Conservation (phyloP, 1,140 invertebrate species). For the Stegodyphus dumicola region DNA sequence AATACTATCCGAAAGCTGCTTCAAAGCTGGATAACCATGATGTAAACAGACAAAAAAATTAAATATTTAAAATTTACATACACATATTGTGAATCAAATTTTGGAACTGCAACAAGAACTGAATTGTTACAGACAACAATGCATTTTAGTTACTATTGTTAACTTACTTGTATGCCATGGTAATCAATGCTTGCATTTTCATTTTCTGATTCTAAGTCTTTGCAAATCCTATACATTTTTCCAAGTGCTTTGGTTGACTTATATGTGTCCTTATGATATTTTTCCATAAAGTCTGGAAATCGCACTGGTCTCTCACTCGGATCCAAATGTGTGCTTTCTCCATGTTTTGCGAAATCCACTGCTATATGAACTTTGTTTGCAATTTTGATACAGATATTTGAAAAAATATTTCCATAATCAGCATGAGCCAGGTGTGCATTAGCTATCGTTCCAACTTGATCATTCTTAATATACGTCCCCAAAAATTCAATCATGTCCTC, state of each 20-base stretch:
- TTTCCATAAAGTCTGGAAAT: constrained; percentile 66
- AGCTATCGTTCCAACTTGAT: constrained; percentile 65
- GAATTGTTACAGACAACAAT: no score
- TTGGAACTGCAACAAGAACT: no score
- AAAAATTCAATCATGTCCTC: constrained; percentile 64
- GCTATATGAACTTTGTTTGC: constrained; percentile 64
- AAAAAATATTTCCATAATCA: constrained; percentile 63
- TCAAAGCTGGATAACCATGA: no score
- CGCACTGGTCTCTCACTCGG: constrained; percentile 53
- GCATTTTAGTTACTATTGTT: no score
- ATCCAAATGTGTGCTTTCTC: constrained; percentile 38
- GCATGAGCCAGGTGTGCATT: constrained; percentile 65
- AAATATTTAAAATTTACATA: no score
- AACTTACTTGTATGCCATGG: constrained; percentile 29
- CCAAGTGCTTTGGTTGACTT: constrained; percentile 53
- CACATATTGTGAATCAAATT: no score
- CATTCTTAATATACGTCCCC: constrained; percentile 64
- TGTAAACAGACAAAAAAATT: no score
- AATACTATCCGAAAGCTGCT: no score
- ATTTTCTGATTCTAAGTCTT: constrained; percentile 43
- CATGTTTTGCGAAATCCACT: constrained; percentile 66
- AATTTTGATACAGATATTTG: constrained; percentile 62
- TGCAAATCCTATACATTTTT: constrained; percentile 43
- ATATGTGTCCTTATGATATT: constrained; percentile 58
- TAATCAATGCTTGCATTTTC: constrained; percentile 15